Evolutionary conservation across 2,888 invertebrate genomes (phyloP).

Genomic region (Hedya salicella): DNA sequence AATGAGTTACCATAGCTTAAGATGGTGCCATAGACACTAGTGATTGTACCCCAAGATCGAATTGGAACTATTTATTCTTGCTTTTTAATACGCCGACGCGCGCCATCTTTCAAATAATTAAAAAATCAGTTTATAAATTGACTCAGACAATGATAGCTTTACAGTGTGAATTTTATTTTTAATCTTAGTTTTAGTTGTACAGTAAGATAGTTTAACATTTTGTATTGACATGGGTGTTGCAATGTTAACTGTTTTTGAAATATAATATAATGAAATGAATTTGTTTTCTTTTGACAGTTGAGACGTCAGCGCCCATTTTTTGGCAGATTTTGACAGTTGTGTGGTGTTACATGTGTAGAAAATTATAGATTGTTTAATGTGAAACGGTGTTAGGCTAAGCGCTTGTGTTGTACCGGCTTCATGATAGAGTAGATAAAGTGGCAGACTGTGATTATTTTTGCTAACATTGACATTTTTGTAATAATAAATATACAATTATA

Average conservation of each 20-base stretch:
- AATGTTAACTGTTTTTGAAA: slow-evolving; percentile 1
- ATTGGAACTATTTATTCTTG: slow-evolving; percentile 44
- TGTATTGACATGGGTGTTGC: slow-evolving; percentile 42
- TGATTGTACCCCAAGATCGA: slow-evolving; percentile 53
- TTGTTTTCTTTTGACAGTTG: slow-evolving; percentile 6
- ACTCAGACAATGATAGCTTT: slow-evolving; percentile 41
- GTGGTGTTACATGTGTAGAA: slow-evolving; percentile 51
- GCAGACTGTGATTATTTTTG: slow-evolving; percentile 85
- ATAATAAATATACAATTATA: slow-evolving; percentile 83
- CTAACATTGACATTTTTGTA: slow-evolving; percentile 85
- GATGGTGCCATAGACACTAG: slow-evolving; percentile 79
- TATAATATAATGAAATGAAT: background rate
- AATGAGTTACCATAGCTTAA: slow-evolving; percentile 80
- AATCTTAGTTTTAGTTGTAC: slow-evolving; percentile 53
- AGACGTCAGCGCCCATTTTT: slow-evolving; percentile 19
- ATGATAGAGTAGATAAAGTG: slow-evolving; percentile 62
- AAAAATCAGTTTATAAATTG: slow-evolving; percentile 34
- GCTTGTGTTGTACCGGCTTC: slow-evolving; percentile 41
- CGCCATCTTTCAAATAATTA: slow-evolving; percentile 37
- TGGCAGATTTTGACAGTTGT: slow-evolving; percentile 47
- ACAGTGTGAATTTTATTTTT: slow-evolving; percentile 41
- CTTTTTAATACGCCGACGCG: slow-evolving; percentile 28
- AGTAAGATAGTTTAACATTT: slow-evolving; percentile 54
- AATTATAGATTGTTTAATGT: slow-evolving; percentile 45
- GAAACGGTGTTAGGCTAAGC: slow-evolving; percentile 37